Base-by-base conservation (phyloP, 2,888 invertebrate genomes). In the Phymatocera aterrima region DNA sequence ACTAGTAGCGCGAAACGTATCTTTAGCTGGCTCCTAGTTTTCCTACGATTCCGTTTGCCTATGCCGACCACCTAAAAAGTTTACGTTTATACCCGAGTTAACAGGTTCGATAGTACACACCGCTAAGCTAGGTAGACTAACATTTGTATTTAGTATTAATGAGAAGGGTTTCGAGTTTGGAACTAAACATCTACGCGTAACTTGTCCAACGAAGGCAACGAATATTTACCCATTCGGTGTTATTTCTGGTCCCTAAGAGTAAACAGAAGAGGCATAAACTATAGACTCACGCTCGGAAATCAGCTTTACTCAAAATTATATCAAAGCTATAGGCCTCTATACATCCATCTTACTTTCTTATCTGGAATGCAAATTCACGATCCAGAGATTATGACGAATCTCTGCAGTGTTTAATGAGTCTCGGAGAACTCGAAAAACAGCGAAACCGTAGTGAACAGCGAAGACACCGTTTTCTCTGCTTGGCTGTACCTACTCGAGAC, bases 71-170 rank as follows among this genome's bases (percentile, higher is more conserved):
- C 46, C 5, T 10, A 24, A 21, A 43, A 68, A 46, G 21, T 43
- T 40, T 24, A 4, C 24, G 4, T n/a, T n/a, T 46, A 12, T 12
- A 64, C 37, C 37, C 64, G 34, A 37, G 64, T 37, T 28, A 24
- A 5, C 43, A 40, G 15, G 12, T 1, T 43, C 46, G 21, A 68
- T 8, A 68, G 6, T 68, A 1, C n/a, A n/a, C n/a, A 68, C 24
- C 46, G 28, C 21, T 34, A 34, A 31, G 72, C 18, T 51, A 34
- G 72, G 72, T 72, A 51, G 34, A 43, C 34, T 10, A 72, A 72
- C 72, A 72, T 72, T 72, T 72, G 72, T 48, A 34, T 72, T 51
- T 72, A 72, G 72, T 51, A 72, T 72, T 48, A 51, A 51, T 72
- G 72, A 72, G 70, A 48, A 51, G 72, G 72, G 72, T 72, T 51